Evolutionary conservation across 1,140 invertebrate genomes (phyloP), one percentile per base, ranked within the genome.

Genomic region (Drosophila malerkotliana): DNA sequence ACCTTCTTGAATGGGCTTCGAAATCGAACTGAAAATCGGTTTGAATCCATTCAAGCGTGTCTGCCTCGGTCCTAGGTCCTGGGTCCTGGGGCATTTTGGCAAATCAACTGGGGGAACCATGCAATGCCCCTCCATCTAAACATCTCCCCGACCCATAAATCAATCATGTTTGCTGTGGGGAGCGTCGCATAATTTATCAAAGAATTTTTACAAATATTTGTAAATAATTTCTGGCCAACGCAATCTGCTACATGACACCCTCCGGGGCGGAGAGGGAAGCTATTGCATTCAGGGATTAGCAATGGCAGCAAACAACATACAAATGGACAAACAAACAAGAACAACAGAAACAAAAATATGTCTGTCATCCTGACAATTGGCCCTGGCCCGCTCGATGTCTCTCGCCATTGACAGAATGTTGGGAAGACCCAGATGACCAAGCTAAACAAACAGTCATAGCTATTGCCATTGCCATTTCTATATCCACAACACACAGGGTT

Each of bases 321-420:
- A 49, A 72, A 63, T 62, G 62, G 59, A 37, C 63, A 64, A 66
- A 61, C 73, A 73, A 81, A 74, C 77, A 79, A 72, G 49, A 41
- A 52, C 69, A 63, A 67, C 72, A 75, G 75, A 55, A 62, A 64
- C 60, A 72, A 67, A 67, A 76, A 52, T 73, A 79, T 72, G 82
- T 84, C 83, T 84, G 81, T 82, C 78, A 83, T 83, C 64, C 79
- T 79, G 79, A 83, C 79, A 83, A 83, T 83, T 83, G 79, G 79
- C 79, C 83, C 78, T 83, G 79, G 48, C 52, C 64, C 39, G 41
- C 66, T 67, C 59, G 37, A 48, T 15, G 39, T 68, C 61, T 41
- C 63, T 47, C 52, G 48, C 51, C 66, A 69, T 69, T 69, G 66
- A 69, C 66, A 56, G 66, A 49, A 64, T 34, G 47, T 52, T 24